Conservation (phyloP, 2,888 invertebrate species). For the Tinea trinotella region DNA sequence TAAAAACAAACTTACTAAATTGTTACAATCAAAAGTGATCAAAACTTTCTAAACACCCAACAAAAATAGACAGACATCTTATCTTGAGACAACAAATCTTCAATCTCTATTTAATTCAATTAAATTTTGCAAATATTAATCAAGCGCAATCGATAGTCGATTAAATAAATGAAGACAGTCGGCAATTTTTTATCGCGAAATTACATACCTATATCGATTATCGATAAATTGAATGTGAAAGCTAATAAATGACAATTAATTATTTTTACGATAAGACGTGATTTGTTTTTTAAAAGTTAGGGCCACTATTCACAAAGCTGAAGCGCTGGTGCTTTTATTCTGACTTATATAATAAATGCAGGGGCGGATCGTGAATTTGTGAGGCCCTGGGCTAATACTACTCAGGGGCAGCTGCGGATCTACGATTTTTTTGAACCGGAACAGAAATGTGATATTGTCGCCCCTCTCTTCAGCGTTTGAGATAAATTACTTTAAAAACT, state of each 20-base stretch:
- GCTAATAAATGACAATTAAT: slow-evolving; percentile 16
- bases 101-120: slow-evolving; percentile 12
- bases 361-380: too few relatives aligned
- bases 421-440: too few relatives aligned
- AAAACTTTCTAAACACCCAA: background rate
- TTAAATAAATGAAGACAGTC: slow-evolving; percentile 16
- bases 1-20: too few relatives aligned
- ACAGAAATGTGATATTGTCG: too few relatives aligned
- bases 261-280: background rate
- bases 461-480: too few relatives aligned
- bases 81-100: background rate
- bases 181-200: slow-evolving; percentile 14
- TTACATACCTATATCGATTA: slow-evolving; percentile 4
- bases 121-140: slow-evolving; percentile 19
- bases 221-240: slow-evolving; percentile 13
- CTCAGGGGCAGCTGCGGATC: too few relatives aligned
- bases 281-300: background rate
- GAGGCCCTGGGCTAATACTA: too few relatives aligned
- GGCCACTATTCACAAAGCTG: background rate
- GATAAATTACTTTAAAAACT: too few relatives aligned
- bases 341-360: too few relatives aligned
- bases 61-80: background rate
- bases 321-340: too few relatives aligned
- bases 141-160: slow-evolving; percentile 17
- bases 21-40: too few relatives aligned